Conservation (phyloP, 1,140 invertebrate genomes). For the Odontomachus brunneus region DNA sequence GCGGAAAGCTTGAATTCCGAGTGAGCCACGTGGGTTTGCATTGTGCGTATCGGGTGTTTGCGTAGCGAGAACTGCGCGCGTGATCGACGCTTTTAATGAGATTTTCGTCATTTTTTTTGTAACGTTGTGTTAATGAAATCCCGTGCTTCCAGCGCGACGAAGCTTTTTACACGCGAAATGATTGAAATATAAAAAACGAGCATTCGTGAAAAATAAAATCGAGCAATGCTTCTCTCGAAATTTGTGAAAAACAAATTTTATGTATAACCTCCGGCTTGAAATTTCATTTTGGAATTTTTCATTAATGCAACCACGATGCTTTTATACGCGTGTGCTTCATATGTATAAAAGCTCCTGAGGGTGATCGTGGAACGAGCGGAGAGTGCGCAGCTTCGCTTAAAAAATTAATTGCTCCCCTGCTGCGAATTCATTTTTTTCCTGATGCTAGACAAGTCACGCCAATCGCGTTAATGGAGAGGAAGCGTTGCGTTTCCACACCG, state of each 20-base stretch:
- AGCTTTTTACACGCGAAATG: neutral
- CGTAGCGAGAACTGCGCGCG: neutral
- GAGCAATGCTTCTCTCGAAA: too few relatives aligned
- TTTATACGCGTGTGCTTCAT: neutral
- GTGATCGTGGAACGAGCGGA: constrained; percentile 3
- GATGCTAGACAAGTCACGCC: neutral
- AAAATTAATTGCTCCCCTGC: constrained; percentile 23
- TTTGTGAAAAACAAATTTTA: too few relatives aligned
- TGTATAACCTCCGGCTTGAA: too few relatives aligned
- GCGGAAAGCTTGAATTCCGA: constrained; percentile 74
- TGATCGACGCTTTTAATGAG: neutral
- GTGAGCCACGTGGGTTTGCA: constrained; percentile 64
- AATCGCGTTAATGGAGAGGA: constrained; percentile 4
- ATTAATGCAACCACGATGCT: neutral
- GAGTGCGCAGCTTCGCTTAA: neutral
- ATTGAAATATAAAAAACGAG: neutral
- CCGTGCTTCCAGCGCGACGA: neutral
- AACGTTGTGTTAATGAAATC: neutral
- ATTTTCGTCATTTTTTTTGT: neutral
- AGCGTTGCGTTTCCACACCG: neutral
- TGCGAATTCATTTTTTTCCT: neutral
- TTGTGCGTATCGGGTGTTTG: neutral
- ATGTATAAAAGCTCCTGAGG: neutral
- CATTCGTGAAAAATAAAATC: neutral
- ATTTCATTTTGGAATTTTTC: too few relatives aligned